A percentile compares a stretch with the other conserved stretches of the same genome.
These are phyloP conservation scores for Melieria omissa DNA, from an alignment of 2,888 invertebrate genomes.

Conservation along the genomic window DNA sequence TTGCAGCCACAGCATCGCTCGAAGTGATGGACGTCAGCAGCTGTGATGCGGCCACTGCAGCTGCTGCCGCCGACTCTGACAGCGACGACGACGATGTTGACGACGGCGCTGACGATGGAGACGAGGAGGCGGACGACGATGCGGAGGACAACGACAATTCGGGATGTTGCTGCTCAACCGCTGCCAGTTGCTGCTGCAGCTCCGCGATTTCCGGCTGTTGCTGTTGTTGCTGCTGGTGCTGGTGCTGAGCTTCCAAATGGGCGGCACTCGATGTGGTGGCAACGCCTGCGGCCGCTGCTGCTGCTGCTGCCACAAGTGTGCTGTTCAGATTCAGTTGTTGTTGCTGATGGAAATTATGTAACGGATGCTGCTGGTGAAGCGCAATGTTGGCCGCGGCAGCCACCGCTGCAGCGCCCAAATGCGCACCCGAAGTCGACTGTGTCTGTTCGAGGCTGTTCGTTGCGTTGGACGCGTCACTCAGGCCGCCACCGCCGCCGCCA, in stretches of 20 bases:
- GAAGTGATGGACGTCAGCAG: slow-evolving; percentile 58
- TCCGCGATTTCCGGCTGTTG: slow-evolving; percentile 56
- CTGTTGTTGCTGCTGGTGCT: slow-evolving; percentile 46
- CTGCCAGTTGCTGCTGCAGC: slow-evolving; percentile 54
- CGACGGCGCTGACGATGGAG: slow-evolving; percentile 31
- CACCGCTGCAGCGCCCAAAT: slow-evolving; percentile 54
- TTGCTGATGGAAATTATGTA: slow-evolving; percentile 63
- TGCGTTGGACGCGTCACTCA: slow-evolving; percentile 31
- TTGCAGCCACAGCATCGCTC: slow-evolving; percentile 61
- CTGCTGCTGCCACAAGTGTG: slow-evolving; percentile 55
- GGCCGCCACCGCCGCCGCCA: slow-evolving; percentile 51
- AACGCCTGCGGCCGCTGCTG: slow-evolving; percentile 54
- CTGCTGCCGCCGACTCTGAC: slow-evolving; percentile 57
- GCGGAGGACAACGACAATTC: slow-evolving; percentile 61
- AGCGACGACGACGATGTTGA: slow-evolving; percentile 42
- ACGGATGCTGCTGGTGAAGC: slow-evolving; percentile 60
- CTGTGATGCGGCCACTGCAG: slow-evolving; percentile 63
- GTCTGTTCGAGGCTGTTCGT: slow-evolving; percentile 51
- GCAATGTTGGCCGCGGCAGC: slow-evolving; percentile 64
- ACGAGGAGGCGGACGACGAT: slow-evolving; percentile 48
- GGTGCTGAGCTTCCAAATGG: slow-evolving; percentile 53
- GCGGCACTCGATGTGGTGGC: slow-evolving; percentile 56
- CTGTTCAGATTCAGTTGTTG: slow-evolving; percentile 61
- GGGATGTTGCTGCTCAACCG: slow-evolving; percentile 55
- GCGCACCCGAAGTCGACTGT: slow-evolving; percentile 53